phyloP scores from a whole-genome alignment of 2,888 invertebrate species.

The Conistra vaccinii region DNA sequence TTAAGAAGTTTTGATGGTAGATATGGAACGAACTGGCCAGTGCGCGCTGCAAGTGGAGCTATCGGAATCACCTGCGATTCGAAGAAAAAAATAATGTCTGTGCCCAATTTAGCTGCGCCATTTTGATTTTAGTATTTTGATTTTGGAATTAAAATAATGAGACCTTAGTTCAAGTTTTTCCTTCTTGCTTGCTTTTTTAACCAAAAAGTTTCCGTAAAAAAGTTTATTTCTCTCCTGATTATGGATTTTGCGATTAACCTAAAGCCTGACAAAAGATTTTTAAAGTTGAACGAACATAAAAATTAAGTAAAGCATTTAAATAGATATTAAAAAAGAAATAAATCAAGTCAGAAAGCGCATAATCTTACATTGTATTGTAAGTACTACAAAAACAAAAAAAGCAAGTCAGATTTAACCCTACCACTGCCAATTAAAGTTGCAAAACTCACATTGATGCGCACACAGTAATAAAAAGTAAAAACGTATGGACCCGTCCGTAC shows the following conservation, averaged over 20 bases:
- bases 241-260: neutral
- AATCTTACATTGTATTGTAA: conserved; percentile 18
- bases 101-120: conserved; percentile 6
- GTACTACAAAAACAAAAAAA: neutral
- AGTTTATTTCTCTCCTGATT: neutral
- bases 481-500: conserved; percentile 43
- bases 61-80: conserved; percentile 35
- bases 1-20: conserved; percentile 59
- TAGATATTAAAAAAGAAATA: conserved; percentile 3
- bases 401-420: conserved; percentile 43
- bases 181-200: neutral
- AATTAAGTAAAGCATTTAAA: neutral
- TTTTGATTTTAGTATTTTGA: conserved; percentile 27
- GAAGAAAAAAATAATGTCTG: conserved; percentile 19
- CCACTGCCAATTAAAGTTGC: conserved; percentile 62
- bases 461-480: conserved; percentile 56
- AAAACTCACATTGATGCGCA: conserved; percentile 49
- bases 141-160: conserved; percentile 13
- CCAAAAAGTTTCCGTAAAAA: neutral
- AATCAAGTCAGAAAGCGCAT: neutral
- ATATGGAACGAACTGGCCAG: conserved; percentile 33
- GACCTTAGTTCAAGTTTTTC: neutral
- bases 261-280: neutral
- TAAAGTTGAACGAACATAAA: neutral
- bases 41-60: conserved; percentile 10